Evolutionary conservation across 1,140 invertebrate species (phyloP).

Genomic region (Riptortus pedestris): DNA sequence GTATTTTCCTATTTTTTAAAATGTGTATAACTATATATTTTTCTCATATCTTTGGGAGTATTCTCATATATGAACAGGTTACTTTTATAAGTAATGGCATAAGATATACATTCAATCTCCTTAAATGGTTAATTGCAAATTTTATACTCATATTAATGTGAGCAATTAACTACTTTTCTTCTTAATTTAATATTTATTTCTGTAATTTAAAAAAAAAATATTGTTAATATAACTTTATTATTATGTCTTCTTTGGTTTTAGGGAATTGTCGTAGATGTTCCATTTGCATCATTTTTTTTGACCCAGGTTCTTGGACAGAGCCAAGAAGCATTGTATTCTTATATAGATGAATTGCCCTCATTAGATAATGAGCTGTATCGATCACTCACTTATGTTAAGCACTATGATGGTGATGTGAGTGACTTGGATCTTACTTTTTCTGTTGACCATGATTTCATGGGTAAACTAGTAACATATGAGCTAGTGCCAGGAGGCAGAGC

Average conservation of each 20-base stretch:
- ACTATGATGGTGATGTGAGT: constrained; percentile 84
- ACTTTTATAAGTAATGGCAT: no score
- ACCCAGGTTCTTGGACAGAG: constrained; percentile 91
- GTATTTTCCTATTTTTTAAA: no score
- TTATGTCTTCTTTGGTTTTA: constrained; percentile 36
- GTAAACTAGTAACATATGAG: constrained; percentile 79
- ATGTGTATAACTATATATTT: no score
- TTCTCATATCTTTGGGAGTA: no score
- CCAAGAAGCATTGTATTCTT: constrained; percentile 85
- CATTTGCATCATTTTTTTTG: constrained; percentile 96
- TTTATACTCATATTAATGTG: no score
- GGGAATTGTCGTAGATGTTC: constrained; percentile 97
- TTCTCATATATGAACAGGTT: no score
- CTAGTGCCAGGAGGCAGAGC: constrained; percentile 87
- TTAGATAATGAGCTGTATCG: constrained; percentile 92
- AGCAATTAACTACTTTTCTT: no score
- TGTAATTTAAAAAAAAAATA: no score
- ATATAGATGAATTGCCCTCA: constrained; percentile 93
- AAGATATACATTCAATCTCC: no score
- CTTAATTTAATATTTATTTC: neutral
- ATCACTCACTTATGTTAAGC: constrained; percentile 93
- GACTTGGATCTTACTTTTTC: constrained; percentile 94
- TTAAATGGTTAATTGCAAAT: no score
- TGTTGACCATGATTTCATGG: constrained; percentile 90
- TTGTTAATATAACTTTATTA: no score